Evolutionary conservation across 2,888 invertebrate species (phyloP).

Genomic region (Tenthredo amoena): DNA sequence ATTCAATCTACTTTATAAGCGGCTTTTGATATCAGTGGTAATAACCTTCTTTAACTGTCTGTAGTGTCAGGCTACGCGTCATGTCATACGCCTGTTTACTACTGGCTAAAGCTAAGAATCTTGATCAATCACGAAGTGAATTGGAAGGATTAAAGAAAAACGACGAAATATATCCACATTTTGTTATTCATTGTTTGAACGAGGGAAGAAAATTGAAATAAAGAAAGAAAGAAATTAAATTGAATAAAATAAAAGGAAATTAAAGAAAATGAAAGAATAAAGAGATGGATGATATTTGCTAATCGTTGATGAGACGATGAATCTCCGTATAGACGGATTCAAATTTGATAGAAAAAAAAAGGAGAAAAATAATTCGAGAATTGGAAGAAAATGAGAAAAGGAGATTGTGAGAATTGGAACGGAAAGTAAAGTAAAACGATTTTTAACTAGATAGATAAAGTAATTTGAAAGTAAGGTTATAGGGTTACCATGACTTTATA

Average conservation of each 20-base stretch:
- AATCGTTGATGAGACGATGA: neutral
- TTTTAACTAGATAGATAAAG: constrained; percentile 52
- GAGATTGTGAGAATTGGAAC: constrained; percentile 56
- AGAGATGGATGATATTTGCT: neutral
- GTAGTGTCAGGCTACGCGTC: neutral
- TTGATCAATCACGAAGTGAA: too few species aligned
- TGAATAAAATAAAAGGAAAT: neutral
- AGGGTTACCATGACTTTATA: constrained; percentile 54
- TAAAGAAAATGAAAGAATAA: neutral
- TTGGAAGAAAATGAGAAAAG: neutral
- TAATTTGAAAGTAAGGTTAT: constrained; percentile 46
- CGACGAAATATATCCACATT: neutral
- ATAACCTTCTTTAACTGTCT: constrained; percentile 45
- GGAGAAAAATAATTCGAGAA: neutral
- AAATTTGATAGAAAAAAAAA: neutral
- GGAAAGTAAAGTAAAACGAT: constrained; percentile 36
- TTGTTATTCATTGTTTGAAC: neutral
- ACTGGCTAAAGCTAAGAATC: too few species aligned
- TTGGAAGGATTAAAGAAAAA: neutral
- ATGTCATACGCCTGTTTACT: neutral
- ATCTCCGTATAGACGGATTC: neutral
- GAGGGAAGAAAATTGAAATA: neutral
- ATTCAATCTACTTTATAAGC: constrained; percentile 53
- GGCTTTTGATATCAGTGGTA: constrained; percentile 48
- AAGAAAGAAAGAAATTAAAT: neutral